Percentiles rank a stretch among this genome's conserved stretches.
Evolutionary conservation across 1,140 invertebrate species (phyloP).

Genomic region (Acromyrmex heyeri): DNA sequence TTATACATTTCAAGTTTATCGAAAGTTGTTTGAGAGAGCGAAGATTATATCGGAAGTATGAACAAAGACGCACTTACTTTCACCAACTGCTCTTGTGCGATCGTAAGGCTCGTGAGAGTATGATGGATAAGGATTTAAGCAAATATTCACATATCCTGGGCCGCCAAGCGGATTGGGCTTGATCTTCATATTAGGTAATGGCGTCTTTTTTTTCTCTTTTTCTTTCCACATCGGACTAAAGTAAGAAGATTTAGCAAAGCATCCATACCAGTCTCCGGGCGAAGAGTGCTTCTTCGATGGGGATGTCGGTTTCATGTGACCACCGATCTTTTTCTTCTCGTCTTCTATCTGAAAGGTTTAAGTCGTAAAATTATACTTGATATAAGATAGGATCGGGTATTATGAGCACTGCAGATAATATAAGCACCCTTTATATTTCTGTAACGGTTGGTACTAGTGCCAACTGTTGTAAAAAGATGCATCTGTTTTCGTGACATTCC

Average conservation of each 20-base stretch:
- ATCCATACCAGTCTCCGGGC: slow-evolving; percentile 80
- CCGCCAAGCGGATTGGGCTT: slow-evolving; percentile 79
- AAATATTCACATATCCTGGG: slow-evolving; percentile 80
- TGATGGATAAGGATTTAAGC: slow-evolving; percentile 77
- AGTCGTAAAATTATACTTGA: background rate
- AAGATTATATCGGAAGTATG: slow-evolving; percentile 16
- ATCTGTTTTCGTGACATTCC: too few relatives aligned
- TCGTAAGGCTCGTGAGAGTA: slow-evolving; percentile 75
- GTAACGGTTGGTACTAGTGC: too few relatives aligned
- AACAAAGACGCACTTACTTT: slow-evolving; percentile 54
- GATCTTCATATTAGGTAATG: slow-evolving; percentile 78
- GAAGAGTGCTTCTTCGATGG: slow-evolving; percentile 79
- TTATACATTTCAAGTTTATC: slow-evolving; percentile 15
- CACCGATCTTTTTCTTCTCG: slow-evolving; percentile 47
- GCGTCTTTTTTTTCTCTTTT: slow-evolving; percentile 32
- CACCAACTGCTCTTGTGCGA: background rate
- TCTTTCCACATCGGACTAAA: slow-evolving; percentile 70
- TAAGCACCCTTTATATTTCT: too few relatives aligned
- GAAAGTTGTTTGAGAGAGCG: background rate
- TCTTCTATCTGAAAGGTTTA: slow-evolving; percentile 49
- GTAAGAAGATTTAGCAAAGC: slow-evolving; percentile 76
- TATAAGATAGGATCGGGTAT: too few relatives aligned
- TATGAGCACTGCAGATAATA: too few relatives aligned
- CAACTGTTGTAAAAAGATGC: too few relatives aligned
- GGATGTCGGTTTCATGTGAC: slow-evolving; percentile 72